These are phyloP conservation scores for Anarrhichthys ocellatus DNA, from an alignment of 2,113 vertebrate genomes.

Conservation along the genomic window DNA sequence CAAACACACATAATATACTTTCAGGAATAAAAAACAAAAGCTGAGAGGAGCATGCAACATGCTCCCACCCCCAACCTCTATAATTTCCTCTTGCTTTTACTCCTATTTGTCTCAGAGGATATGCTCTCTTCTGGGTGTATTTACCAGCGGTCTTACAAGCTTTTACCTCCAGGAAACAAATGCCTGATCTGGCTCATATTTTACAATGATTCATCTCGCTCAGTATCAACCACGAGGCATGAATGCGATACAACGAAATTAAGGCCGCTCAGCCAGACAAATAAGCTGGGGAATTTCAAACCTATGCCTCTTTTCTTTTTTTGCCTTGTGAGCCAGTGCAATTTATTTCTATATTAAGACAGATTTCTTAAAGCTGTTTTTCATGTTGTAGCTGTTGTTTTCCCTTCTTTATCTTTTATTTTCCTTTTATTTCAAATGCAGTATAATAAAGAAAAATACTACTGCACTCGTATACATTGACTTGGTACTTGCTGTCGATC, in stretches of 20 bases:
- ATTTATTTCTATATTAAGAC: constrained; percentile 66
- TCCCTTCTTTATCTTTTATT: constrained; percentile 2
- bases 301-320: constrained; percentile 45
- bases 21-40: constrained; percentile 17
- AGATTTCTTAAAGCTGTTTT: constrained; percentile 62
- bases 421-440: constrained; percentile 40
- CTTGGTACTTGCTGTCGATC: constrained; percentile 27
- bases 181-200: constrained; percentile 75
- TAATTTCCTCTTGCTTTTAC: constrained; percentile 52
- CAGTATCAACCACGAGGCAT: constrained; percentile 73
- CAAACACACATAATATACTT: constrained; percentile 18
- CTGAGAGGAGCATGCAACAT: constrained; percentile 32
- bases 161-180: constrained; percentile 79
- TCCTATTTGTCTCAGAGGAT: constrained; percentile 68
- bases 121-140: constrained; percentile 76
- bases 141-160: constrained; percentile 75
- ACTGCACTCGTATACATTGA: constrained; percentile 46
- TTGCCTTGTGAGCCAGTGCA: constrained; percentile 54
- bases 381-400: constrained; percentile 47
- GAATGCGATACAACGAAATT: constrained; percentile 78
- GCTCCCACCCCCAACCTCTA: constrained; percentile 8
- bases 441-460: not conserved
- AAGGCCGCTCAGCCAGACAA: constrained; percentile 77
- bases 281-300: constrained; percentile 77
- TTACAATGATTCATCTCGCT: constrained; percentile 80